Conservation (phyloP, 2,113 vertebrate genomes). For the Chaetodon trifascialis region DNA sequence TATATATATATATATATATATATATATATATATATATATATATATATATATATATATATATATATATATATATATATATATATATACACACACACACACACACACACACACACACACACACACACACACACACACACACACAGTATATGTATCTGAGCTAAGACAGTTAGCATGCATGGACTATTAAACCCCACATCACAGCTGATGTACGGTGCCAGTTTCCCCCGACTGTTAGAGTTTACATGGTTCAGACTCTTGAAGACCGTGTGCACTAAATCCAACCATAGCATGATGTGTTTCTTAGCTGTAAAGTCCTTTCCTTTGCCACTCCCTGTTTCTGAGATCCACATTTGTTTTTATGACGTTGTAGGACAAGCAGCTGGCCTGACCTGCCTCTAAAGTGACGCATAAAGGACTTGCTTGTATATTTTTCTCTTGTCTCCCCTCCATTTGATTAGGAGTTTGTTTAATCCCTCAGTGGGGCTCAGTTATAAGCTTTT, state of each 20-base stretch:
- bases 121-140: too few species aligned
- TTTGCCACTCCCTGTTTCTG: background rate
- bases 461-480: slow-evolving; percentile 75
- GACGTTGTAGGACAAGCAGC: background rate
- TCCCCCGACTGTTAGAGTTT: background rate
- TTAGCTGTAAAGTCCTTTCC: background rate
- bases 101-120: too few species aligned
- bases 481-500: slow-evolving; percentile 76
- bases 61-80: too few species aligned
- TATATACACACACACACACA: too few species aligned
- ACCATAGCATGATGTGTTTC: background rate
- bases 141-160: too few species aligned
- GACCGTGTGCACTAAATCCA: background rate
- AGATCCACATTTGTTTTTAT: background rate
- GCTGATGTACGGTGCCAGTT: background rate
- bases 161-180: background rate
- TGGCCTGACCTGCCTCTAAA: slow-evolving; percentile 25
- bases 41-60: too few species aligned
- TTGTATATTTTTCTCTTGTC: slow-evolving; percentile 47
- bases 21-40: too few species aligned
- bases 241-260: background rate
- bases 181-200: background rate
- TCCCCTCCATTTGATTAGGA: slow-evolving; percentile 71
- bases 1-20: too few species aligned
- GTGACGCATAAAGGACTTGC: slow-evolving; percentile 28